phyloP scores from a whole-genome alignment of 2,113 vertebrate species.

The Oxyruncus cristatus region DNA sequence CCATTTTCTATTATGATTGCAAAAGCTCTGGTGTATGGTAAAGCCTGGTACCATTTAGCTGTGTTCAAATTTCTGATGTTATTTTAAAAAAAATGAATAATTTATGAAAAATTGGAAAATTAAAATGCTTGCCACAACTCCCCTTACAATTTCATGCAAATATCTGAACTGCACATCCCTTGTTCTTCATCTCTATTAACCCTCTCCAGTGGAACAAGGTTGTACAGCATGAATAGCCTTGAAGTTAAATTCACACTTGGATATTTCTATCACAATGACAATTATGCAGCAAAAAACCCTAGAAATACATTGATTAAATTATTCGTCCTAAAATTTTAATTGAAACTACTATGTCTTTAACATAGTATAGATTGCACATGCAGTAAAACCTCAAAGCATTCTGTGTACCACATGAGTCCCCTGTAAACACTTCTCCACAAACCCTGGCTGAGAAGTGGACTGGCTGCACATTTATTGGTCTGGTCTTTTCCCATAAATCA shows the following conservation, averaged over 20 bases:
- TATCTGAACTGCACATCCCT: neutral
- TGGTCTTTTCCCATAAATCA: slow-evolving; percentile 12
- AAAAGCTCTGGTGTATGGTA: neutral
- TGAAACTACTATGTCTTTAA: neutral
- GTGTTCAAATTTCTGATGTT: neutral
- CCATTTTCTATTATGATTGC: neutral
- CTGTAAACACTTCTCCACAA: neutral
- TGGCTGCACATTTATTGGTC: neutral
- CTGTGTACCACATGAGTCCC: neutral
- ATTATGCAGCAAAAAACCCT: neutral
- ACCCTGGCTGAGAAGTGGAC: neutral
- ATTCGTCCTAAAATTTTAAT: neutral
- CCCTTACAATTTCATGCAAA: slow-evolving; percentile 29
- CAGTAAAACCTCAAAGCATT: neutral
- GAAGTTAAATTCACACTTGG: neutral
- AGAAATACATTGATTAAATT: neutral
- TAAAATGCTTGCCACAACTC: slow-evolving; percentile 29
- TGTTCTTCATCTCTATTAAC: neutral
- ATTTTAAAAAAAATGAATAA: slow-evolving; percentile 17
- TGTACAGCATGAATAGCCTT: neutral
- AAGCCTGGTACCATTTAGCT: neutral
- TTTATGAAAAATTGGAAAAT: slow-evolving; percentile 38
- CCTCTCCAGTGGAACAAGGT: neutral
- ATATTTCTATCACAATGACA: neutral
- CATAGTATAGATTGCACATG: neutral